Conservation (phyloP, 2,888 invertebrate genomes). For the Athripsodes cinereus region DNA sequence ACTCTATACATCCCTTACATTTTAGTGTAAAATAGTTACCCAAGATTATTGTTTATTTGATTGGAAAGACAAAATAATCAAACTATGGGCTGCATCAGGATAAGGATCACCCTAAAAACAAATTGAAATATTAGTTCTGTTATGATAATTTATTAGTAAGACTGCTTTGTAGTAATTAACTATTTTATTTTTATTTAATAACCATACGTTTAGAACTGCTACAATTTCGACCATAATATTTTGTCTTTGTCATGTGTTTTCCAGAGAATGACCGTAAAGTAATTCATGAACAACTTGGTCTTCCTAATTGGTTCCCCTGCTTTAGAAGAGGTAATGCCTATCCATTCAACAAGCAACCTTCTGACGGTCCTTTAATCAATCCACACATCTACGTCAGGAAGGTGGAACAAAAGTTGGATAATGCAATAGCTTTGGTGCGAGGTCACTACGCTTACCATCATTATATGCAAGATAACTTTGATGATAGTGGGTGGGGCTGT, state of each 20-base stretch:
- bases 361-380: slow-evolving; percentile 55
- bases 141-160: too few species aligned
- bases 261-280: slow-evolving; percentile 58
- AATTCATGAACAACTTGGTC: slow-evolving; percentile 65
- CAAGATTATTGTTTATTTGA: too few species aligned
- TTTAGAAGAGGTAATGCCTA: slow-evolving; percentile 70
- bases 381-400: slow-evolving; percentile 62
- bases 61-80: too few species aligned
- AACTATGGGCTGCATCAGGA: too few species aligned
- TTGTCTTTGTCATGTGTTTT: slow-evolving; percentile 20
- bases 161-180: neutral
- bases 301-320: slow-evolving; percentile 63
- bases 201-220: too few species aligned
- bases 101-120: too few species aligned
- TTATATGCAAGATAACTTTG: slow-evolving; percentile 90
- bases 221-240: too few species aligned
- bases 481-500: slow-evolving; percentile 99
- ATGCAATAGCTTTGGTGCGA: slow-evolving; percentile 52
- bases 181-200: slow-evolving; percentile 1
- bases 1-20: too few species aligned
- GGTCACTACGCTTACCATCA: slow-evolving; percentile 94
- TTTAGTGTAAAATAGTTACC: too few species aligned
- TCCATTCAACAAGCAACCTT: slow-evolving; percentile 45
- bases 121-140: too few species aligned
- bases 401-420: slow-evolving; percentile 34